Evolutionary conservation across 2,888 invertebrate genomes (phyloP), one percentile per base, ranked within the genome.

Genomic region (Drosophila neoperkinsi): DNA sequence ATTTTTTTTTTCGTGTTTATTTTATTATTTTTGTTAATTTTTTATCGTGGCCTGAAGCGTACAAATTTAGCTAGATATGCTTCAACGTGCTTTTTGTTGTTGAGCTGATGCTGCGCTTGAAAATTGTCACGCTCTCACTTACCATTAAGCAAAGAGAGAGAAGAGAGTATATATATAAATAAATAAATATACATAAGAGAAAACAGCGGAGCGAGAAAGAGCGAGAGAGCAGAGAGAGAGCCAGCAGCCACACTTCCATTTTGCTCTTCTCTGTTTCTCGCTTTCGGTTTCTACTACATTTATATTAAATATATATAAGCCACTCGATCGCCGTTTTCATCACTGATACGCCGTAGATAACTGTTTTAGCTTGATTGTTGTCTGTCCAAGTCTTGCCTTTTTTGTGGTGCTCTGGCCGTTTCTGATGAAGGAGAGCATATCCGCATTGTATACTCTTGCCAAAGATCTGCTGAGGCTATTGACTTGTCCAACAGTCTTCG

Each of bases 101-200:
- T 63, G 16, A 34, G 33, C n/a, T 61, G 11, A 10, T 53, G 46
- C 46, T 55, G 28, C 36, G 56, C 21, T 70, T 70, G 49, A 51
- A 33, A 62, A 43, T 36, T 78, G 77, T 70, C 71, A 77, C 78
- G 78, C 78, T 77, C 74, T 78, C 74, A 74, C 77, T 70, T 55
- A 43, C 13, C 43, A 18, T 51, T 56, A 52, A 28, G 4, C 33
- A 16, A n/a, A 31, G 21, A 36, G 41, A 36, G 34, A 34, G 0
- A 1, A 16, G 6, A 36, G 36, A 18, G 36, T 6, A 3, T 36
- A 36, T 36, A 16, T 6, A 13, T 36, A 34, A 11, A 34, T 4
- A 11, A 1, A 34, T 34, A 34, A 4, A 33, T 34, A 34, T 34
- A 13, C 4, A 4, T 33, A 31, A 11, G 33, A 33, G 33, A 33